phyloP scores from a whole-genome alignment of 2,113 vertebrate species.

The Coryphaenoides rupestris region DNA sequence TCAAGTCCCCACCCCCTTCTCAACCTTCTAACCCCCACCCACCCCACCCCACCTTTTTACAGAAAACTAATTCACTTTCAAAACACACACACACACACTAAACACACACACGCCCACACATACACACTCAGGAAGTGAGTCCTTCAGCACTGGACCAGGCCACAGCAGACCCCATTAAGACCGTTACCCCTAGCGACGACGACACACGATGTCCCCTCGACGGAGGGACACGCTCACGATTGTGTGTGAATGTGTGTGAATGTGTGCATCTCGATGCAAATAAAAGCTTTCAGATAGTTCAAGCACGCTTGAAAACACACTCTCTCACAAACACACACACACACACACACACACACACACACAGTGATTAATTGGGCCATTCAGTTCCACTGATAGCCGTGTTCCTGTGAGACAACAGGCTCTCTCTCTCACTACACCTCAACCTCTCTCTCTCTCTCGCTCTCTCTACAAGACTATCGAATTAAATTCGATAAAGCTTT shows the following conservation, averaged over 20 bases:
- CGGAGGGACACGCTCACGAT: too few relatives aligned
- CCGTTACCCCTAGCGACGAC: too few relatives aligned
- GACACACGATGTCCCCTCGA: too few relatives aligned
- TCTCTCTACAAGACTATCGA: conserved; percentile 12
- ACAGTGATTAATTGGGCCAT: conserved; percentile 2
- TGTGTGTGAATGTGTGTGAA: too few relatives aligned
- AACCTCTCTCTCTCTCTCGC: conserved; percentile 7
- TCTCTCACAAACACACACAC: too few relatives aligned
- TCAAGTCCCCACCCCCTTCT: too few relatives aligned
- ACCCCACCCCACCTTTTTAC: background rate
- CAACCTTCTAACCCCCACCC: background rate
- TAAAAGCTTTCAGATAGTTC: too few relatives aligned
- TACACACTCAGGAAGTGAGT: background rate
- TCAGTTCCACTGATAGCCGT: conserved; percentile 1
- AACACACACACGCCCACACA: background rate
- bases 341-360: background rate
- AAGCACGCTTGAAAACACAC: too few relatives aligned
- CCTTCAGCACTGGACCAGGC: background rate
- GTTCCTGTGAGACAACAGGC: conserved; percentile 2
- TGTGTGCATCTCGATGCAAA: too few relatives aligned
- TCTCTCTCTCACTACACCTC: background rate
- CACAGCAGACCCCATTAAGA: too few relatives aligned
- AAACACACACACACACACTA: background rate
- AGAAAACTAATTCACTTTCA: background rate
- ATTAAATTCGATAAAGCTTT: conserved; percentile 7